Conservation (phyloP, 2,888 invertebrate species). For the Philopedon plagiatum region DNA sequence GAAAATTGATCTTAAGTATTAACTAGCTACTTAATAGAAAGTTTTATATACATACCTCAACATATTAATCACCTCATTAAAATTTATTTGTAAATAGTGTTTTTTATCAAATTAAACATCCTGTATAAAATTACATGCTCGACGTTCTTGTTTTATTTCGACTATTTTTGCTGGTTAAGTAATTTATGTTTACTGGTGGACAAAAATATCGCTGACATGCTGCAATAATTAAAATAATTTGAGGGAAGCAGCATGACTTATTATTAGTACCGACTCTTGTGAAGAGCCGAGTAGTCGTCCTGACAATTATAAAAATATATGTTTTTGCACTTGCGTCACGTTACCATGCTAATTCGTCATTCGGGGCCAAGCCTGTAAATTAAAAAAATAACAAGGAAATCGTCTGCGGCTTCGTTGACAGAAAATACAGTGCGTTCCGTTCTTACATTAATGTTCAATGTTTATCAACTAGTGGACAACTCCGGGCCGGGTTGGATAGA, state of each 20-base stretch:
- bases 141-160: slow-evolving; percentile 31
- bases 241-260: slow-evolving; percentile 23
- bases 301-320: background rate
- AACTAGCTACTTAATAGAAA: too few species aligned
- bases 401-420: too few species aligned
- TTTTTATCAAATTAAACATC: slow-evolving; percentile 25
- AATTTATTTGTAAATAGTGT: background rate
- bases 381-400: too few species aligned
- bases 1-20: too few species aligned
- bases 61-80: background rate
- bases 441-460: too few species aligned
- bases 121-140: slow-evolving; percentile 31
- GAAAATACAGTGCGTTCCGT: too few species aligned
- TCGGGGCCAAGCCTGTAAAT: too few species aligned
- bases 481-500: too few species aligned
- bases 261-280: slow-evolving; percentile 25
- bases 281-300: slow-evolving; percentile 6
- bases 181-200: slow-evolving; percentile 33
- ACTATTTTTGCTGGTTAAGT: slow-evolving; percentile 45
- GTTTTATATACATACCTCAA: background rate
- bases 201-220: slow-evolving; percentile 48
- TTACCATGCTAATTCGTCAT: background rate
- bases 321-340: background rate
- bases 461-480: too few species aligned
- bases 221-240: slow-evolving; percentile 46